phyloP scores from a whole-genome alignment of 64 coral and sea anemone genomes.

The Acropora yongei region DNA sequence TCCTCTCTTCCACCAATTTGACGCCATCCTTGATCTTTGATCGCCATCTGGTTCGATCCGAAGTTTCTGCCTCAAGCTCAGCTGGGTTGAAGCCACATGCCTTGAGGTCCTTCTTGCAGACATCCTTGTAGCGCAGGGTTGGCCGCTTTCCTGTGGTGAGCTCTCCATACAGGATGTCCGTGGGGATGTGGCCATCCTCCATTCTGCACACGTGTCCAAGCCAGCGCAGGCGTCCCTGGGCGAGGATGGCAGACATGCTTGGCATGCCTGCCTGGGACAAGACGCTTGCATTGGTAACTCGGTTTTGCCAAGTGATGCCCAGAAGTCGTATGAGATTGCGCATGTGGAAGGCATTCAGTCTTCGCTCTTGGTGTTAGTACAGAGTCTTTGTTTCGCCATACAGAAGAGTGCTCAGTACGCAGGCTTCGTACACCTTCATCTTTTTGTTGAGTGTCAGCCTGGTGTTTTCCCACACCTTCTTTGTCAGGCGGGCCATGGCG shows the following conservation, averaged over 20 bases:
- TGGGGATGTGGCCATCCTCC: too few relatives aligned
- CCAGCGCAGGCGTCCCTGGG: not conserved
- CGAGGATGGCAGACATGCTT: too few relatives aligned
- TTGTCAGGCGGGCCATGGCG: not conserved
- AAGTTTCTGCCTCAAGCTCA: not conserved
- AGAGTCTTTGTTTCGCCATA: conserved; percentile 31
- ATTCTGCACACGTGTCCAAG: not conserved
- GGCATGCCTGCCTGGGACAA: not conserved
- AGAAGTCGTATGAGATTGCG: conserved; percentile 6
- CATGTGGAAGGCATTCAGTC: conserved; percentile 26
- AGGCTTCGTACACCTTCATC: conserved; percentile 35
- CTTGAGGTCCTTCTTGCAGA: not conserved
- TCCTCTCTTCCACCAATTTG: too few relatives aligned
- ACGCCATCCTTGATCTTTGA: too few relatives aligned
- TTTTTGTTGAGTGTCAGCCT: conserved; percentile 30
- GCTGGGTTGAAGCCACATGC: not conserved
- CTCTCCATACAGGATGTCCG: too few relatives aligned
- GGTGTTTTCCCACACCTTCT: not conserved
- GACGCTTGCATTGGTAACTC: conserved; percentile 21
- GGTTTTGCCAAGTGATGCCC: conserved; percentile 28
- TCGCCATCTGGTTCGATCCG: not conserved
- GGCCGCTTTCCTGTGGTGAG: not conserved
- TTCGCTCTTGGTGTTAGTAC: conserved; percentile 4
- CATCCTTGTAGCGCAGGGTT: not conserved
- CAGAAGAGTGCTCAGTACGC: conserved; percentile 25